phyloP scores from a whole-genome alignment of 2,797 vertebrate species.

The Salarias fasciatus region DNA sequence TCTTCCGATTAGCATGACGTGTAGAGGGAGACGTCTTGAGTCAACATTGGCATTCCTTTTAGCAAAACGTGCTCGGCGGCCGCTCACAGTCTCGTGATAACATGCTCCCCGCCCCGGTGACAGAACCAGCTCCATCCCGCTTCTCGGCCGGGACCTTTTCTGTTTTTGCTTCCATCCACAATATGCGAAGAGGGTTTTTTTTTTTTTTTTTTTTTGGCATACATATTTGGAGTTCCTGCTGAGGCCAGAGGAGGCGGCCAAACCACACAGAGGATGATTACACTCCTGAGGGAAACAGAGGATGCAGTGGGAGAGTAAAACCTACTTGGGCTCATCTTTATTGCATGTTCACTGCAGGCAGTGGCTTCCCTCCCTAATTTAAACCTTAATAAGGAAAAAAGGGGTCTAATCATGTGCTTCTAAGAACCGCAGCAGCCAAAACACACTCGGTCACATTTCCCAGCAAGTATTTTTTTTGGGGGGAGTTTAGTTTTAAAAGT shows the following conservation, averaged over 20 bases:
- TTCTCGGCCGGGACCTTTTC: conserved; percentile 20
- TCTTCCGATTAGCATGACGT: conserved; percentile 55
- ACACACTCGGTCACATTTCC: not conserved
- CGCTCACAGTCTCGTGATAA: conserved; percentile 51
- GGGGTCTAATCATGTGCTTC: not conserved
- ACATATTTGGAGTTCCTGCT: conserved; percentile 53
- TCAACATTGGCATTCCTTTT: conserved; percentile 66
- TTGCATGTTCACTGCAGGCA: conserved; percentile 39
- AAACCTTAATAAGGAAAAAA: conserved; percentile 4
- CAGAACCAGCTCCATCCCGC: conserved; percentile 47
- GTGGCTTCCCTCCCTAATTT: conserved; percentile 29
- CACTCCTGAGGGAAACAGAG: conserved; percentile 56
- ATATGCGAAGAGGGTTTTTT: conserved; percentile 52
- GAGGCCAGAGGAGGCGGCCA: conserved; percentile 57
- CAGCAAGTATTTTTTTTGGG: not conserved
- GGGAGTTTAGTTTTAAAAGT: not conserved
- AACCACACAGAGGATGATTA: conserved; percentile 68
- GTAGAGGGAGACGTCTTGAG: conserved; percentile 58
- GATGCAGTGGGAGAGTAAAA: conserved; percentile 53
- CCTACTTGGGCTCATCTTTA: conserved; percentile 41
- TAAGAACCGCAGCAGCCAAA: not conserved
- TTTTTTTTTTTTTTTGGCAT: conserved; percentile 38
- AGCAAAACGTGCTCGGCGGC: conserved; percentile 53
- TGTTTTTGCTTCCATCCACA: conserved; percentile 56
- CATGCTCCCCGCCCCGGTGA: conserved; percentile 37